Conservation (phyloP, 2,113 vertebrate genomes). For the Oxygymnocypris stewartii region DNA sequence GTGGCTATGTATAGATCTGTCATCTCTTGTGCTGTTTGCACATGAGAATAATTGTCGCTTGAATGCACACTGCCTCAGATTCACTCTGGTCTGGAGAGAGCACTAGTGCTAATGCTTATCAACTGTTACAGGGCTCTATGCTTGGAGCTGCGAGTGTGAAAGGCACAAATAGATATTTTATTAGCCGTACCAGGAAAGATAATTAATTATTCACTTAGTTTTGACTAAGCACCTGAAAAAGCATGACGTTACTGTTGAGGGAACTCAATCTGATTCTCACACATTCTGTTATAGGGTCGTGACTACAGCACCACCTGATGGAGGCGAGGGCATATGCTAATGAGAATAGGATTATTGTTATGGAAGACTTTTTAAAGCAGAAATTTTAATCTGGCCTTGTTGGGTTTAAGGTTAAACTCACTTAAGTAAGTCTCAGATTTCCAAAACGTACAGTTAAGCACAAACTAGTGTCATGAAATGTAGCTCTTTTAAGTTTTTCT, state of each 20-base stretch:
- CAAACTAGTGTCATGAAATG: not conserved
- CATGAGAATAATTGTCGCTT: conserved; percentile 42
- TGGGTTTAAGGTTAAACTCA: not conserved
- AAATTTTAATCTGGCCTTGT: not conserved
- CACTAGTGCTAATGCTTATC: conserved; percentile 7
- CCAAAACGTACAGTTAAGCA: not conserved
- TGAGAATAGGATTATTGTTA: not conserved
- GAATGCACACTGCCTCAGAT: not conserved
- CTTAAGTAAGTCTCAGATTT: not conserved
- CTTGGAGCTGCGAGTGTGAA: not conserved
- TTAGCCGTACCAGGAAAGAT: not conserved
- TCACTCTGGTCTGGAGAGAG: conserved; percentile 20
- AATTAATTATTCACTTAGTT: not conserved
- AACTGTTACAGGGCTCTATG: conserved; percentile 11
- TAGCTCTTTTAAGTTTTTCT: not conserved
- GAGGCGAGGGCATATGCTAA: conserved; percentile 6
- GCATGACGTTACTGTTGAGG: not conserved
- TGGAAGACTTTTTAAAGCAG: not conserved
- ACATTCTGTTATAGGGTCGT: not conserved
- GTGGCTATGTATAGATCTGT: conserved; percentile 35
- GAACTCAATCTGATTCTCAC: not conserved
- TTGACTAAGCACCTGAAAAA: not conserved
- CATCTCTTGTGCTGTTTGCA: conserved; percentile 14
- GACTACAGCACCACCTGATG: conserved; percentile 32
- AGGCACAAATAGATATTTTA: not conserved